phyloP scores from a whole-genome alignment of 2,888 invertebrate species.

The Cerastis rubricosa region DNA sequence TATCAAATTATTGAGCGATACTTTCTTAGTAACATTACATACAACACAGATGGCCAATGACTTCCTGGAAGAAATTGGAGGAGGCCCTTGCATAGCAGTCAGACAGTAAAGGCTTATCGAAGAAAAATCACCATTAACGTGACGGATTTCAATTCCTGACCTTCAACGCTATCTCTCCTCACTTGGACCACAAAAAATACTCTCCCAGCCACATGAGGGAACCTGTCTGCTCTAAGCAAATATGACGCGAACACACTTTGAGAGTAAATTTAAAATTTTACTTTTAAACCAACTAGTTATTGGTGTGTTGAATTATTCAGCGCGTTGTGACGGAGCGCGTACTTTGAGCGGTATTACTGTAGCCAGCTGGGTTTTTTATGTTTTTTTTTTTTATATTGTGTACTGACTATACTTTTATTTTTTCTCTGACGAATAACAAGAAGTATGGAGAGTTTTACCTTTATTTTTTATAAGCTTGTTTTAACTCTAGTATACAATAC shows the following conservation, averaged over 20 bases:
- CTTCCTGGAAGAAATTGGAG: too few species aligned
- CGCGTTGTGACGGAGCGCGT: conserved; percentile 37
- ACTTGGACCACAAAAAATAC: conserved; percentile 60
- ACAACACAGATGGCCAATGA: neutral
- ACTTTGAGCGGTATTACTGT: conserved; percentile 57
- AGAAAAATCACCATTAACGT: neutral
- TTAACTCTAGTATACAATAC: too few species aligned
- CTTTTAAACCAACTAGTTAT: conserved; percentile 76
- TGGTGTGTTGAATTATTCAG: conserved; percentile 73
- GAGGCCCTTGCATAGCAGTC: too few species aligned
- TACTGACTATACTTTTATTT: neutral
- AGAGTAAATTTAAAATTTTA: conserved; percentile 80
- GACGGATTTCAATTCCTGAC: neutral
- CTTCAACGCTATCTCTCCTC: conserved; percentile 3
- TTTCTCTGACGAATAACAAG: neutral
- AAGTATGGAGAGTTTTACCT: neutral
- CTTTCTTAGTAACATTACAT: too few species aligned
- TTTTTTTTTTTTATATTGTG: neutral
- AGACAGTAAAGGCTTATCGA: neutral
- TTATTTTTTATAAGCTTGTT: neutral
- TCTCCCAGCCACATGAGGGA: conserved; percentile 71
- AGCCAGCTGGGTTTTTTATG: conserved; percentile 14
- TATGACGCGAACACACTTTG: conserved; percentile 78
- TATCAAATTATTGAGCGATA: neutral
- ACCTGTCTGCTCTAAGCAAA: conserved; percentile 80